These are phyloP conservation scores for Nemotelus nigrinus DNA, from an alignment of 2,888 invertebrate genomes.

Conservation along the genomic window DNA sequence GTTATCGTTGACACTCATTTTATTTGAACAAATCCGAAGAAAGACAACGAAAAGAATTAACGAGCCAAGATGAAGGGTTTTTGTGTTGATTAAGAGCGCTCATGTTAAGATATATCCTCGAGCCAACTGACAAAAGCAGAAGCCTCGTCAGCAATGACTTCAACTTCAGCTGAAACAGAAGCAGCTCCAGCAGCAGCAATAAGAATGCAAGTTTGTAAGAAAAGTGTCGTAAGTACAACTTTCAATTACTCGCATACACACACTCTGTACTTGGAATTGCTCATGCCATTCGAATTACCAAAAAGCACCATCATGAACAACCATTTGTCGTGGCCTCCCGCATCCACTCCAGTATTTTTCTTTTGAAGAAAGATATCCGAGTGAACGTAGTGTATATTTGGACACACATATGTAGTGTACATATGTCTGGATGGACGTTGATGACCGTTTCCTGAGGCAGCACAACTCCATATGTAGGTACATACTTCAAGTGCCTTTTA, in stretches of 20 bases:
- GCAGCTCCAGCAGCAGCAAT: neutral
- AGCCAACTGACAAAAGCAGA: neutral
- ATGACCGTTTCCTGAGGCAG: neutral
- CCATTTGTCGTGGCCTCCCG: constrained; percentile 16
- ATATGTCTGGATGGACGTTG: neutral
- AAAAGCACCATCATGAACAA: constrained; percentile 22
- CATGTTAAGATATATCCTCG: constrained; percentile 11
- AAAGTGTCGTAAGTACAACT: constrained; percentile 24
- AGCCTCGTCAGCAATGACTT: neutral
- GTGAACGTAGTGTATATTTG: neutral
- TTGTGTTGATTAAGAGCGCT: constrained; percentile 21
- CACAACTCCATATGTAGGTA: neutral
- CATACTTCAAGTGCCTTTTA: constrained; percentile 27
- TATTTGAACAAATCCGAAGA: no score
- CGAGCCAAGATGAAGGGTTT: neutral
- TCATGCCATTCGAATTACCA: constrained; percentile 10
- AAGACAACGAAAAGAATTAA: neutral
- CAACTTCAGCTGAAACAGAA: neutral
- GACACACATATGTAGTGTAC: no score
- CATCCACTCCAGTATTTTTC: neutral
- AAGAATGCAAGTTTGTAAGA: neutral
- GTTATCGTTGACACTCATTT: no score
- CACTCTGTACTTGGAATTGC: constrained; percentile 17
- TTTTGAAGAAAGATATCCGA: neutral
- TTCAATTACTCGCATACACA: constrained; percentile 16